Conservation (phyloP, 2,113 vertebrate species). For the Elanoides forficatus region DNA sequence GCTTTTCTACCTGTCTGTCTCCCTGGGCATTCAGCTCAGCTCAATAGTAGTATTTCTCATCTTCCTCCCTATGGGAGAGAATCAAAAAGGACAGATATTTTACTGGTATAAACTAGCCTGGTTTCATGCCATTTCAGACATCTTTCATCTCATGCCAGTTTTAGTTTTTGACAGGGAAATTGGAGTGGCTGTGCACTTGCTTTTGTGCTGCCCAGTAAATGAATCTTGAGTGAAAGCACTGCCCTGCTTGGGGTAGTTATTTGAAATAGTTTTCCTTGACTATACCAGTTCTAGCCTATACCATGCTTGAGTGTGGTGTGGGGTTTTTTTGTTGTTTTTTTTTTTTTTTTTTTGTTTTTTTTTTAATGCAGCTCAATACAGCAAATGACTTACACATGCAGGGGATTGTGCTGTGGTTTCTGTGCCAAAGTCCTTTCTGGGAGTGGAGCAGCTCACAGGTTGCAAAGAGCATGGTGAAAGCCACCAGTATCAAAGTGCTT, state of each 20-base stretch:
- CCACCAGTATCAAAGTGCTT: background rate
- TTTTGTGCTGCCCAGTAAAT: background rate
- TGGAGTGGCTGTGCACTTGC: background rate
- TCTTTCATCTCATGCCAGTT: background rate
- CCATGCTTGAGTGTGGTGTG: background rate
- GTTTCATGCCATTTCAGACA: background rate
- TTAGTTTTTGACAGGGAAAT: background rate
- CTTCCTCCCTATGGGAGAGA: background rate
- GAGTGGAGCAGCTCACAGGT: background rate
- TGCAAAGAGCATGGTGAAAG: background rate
- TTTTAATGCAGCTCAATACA: accelerated
- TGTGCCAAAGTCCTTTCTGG: background rate
- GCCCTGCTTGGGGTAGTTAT: no score
- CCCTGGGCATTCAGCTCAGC: background rate
- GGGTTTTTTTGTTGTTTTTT: no score
- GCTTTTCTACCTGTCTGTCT: background rate
- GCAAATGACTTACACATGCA: accelerated
- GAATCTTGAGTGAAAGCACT: background rate
- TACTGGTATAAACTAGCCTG: background rate
- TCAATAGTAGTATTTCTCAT: background rate
- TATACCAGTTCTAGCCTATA: accelerated
- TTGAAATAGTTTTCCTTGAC: accelerated
- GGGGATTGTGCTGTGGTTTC: background rate
- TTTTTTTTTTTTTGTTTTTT: no score
- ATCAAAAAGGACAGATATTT: background rate